A percentile compares a stretch with the other conserved stretches of the same genome.
Conservation (phyloP, 2,113 vertebrate species). For the Chaenocephalus aceratus region DNA sequence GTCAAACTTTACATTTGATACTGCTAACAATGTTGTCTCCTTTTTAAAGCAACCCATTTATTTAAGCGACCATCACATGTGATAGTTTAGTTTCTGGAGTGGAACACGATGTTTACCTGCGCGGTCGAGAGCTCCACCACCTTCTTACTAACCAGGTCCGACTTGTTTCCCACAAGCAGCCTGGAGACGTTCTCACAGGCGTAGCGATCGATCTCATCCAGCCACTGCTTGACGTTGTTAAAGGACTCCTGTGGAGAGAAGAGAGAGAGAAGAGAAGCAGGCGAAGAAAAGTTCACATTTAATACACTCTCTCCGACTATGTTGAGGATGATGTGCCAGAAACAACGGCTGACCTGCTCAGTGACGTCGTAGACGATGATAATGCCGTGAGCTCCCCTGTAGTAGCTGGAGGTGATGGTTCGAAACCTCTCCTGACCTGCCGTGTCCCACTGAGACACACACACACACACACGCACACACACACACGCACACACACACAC, state of each 20-base stretch:
- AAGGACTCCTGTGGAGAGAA: conserved; percentile 90
- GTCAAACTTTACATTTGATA: not conserved
- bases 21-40: not conserved
- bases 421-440: conserved; percentile 97
- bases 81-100: not conserved
- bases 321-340: not conserved
- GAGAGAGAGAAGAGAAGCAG: not conserved
- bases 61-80: not conserved
- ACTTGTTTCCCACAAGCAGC: conserved; percentile 98
- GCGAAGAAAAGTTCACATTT: not conserved
- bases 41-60: not conserved
- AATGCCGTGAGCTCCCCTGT: conserved; percentile 97
- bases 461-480: no score
- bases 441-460: conserved; percentile 91
- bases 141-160: conserved; percentile 94
- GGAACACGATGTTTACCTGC: conserved; percentile 84
- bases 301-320: not conserved
- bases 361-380: conserved; percentile 98
- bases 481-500: no score
- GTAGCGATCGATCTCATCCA: conserved; percentile 97
- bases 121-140: conserved; percentile 96
- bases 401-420: conserved; percentile 99
- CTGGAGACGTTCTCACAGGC: conserved; percentile 97
- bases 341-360: conserved; percentile 87
- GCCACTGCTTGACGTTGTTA: conserved; percentile 97